Evolutionary conservation across 2,888 invertebrate genomes (phyloP).

Genomic region (Stramonita haemastoma): DNA sequence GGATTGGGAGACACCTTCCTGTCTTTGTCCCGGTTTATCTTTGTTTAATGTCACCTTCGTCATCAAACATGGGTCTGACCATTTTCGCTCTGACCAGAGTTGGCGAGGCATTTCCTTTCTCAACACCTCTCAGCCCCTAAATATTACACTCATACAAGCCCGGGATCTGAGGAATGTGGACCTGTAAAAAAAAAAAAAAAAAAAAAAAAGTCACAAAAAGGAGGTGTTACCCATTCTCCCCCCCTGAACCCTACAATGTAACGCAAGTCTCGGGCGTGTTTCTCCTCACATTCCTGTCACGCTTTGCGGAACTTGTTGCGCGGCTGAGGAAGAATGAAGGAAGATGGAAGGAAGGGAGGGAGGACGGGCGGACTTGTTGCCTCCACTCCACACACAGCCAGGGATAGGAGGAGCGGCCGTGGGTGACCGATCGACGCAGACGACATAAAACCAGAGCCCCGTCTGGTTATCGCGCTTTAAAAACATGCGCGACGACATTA

Average conservation of each 20-base stretch:
- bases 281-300: background rate
- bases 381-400: background rate
- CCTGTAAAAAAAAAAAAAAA: too few relatives aligned
- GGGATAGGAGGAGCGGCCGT: slow-evolving; percentile 13
- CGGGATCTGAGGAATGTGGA: background rate
- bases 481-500: too few relatives aligned
- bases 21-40: background rate
- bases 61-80: background rate
- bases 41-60: background rate
- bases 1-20: background rate
- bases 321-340: background rate
- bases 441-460: slow-evolving; percentile 14
- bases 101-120: background rate
- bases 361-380: slow-evolving; percentile 22
- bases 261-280: background rate
- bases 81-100: background rate
- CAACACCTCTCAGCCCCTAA: background rate
- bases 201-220: background rate
- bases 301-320: slow-evolving; percentile 12
- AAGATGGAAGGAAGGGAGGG: background rate
- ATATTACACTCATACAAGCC: background rate
- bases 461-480: slow-evolving; percentile 30
- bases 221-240: background rate
- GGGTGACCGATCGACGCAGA: slow-evolving; percentile 24
- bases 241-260: background rate